These are phyloP conservation scores for Leucoraja ocellata DNA, from an alignment of 2,797 vertebrate genomes.

Conservation along the genomic window DNA sequence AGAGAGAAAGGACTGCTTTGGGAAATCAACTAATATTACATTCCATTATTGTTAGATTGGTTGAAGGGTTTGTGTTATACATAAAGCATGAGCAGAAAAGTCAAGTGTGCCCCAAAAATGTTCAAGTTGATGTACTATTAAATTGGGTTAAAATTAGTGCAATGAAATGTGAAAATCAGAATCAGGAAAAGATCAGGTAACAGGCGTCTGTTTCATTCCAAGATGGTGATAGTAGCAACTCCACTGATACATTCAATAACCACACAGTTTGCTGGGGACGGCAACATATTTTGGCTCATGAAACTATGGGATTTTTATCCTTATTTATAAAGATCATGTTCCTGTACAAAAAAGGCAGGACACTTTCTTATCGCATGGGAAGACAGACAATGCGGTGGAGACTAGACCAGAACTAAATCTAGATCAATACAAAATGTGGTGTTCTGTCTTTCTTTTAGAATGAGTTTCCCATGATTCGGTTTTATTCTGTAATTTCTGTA, in stretches of 20 bases:
- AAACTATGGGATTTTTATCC: not conserved
- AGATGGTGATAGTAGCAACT: not conserved
- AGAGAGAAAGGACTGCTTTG: not conserved
- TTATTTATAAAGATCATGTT: not conserved
- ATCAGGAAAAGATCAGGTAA: not conserved
- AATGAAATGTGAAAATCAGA: not conserved
- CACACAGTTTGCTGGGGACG: not conserved
- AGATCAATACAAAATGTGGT: not conserved
- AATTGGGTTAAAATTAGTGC: not conserved
- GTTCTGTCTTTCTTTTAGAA: not conserved
- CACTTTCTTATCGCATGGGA: not conserved
- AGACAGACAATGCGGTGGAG: not conserved
- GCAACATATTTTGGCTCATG: not conserved
- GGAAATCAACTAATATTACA: not conserved
- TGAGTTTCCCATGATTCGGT: not conserved
- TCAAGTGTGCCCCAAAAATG: not conserved
- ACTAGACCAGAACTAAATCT: not conserved
- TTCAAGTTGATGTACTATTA: not conserved
- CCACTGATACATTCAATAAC: not conserved
- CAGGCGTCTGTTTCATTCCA: not conserved
- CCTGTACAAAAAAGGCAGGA: not conserved
- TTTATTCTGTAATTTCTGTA: not conserved
- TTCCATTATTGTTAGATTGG: not conserved
- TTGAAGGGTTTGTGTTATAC: not conserved
- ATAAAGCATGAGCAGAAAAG: not conserved